These are phyloP conservation scores for Morpho achilles DNA, from an alignment of 2,888 invertebrate genomes.

Conservation along the genomic window DNA sequence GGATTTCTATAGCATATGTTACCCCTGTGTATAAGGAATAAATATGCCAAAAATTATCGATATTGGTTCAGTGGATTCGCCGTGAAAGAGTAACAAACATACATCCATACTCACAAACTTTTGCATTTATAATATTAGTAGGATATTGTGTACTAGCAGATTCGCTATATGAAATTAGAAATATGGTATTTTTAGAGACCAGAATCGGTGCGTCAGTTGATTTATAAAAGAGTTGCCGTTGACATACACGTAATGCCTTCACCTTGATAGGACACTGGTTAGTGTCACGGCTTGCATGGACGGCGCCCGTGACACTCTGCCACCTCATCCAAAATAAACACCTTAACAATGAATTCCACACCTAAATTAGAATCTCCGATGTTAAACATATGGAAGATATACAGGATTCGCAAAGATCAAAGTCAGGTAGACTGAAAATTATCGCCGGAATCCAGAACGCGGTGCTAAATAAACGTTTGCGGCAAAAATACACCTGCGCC, in stretches of 20 bases:
- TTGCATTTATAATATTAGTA: slow-evolving; percentile 7
- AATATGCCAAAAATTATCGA: no score
- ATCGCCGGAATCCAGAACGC: slow-evolving; percentile 38
- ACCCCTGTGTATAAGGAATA: no score
- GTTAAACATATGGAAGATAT: slow-evolving; percentile 34
- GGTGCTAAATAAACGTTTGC: slow-evolving; percentile 41
- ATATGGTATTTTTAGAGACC: slow-evolving; percentile 41
- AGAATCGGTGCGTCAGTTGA: slow-evolving; percentile 51
- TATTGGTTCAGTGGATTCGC: no score
- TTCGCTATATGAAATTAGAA: slow-evolving; percentile 32
- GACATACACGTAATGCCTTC: slow-evolving; percentile 62
- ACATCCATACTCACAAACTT: no score
- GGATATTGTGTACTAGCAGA: slow-evolving; percentile 32
- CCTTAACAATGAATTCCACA: slow-evolving; percentile 56
- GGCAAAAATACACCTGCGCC: slow-evolving; percentile 46
- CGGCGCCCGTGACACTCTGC: slow-evolving; percentile 64
- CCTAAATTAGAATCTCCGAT: slow-evolving; percentile 46
- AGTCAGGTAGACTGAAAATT: slow-evolving; percentile 36
- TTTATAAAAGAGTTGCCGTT: slow-evolving; percentile 59
- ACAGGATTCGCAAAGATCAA: slow-evolving; percentile 35
- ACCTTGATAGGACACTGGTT: slow-evolving; percentile 67
- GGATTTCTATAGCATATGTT: no score
- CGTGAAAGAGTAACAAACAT: no score
- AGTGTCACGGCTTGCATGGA: slow-evolving; percentile 58
- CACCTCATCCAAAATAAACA: slow-evolving; percentile 46